These are phyloP conservation scores for Cuculus canorus DNA, from an alignment of 2,797 vertebrate species.

Conservation along the genomic window DNA sequence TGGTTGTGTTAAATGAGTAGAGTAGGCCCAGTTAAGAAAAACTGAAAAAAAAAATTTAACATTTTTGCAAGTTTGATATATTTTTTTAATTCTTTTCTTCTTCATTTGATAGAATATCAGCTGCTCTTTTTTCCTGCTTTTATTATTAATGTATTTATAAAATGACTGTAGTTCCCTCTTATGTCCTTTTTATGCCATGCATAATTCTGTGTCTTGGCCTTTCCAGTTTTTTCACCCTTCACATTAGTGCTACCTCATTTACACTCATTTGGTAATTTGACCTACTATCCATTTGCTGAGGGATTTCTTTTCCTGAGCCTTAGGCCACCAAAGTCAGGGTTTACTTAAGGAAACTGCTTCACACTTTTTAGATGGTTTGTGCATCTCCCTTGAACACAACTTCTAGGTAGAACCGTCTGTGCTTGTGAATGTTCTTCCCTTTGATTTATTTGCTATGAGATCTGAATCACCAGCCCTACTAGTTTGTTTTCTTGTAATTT, in stretches of 20 bases:
- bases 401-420: slow-evolving; percentile 1
- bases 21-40: not conserved
- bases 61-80: not conserved
- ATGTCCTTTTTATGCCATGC: not conserved
- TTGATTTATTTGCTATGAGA: slow-evolving; percentile 35
- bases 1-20: not conserved
- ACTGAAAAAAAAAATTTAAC: not conserved
- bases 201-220: not conserved
- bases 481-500: slow-evolving; percentile 37
- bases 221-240: not conserved
- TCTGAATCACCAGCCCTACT: slow-evolving; percentile 6
- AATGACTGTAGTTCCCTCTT: not conserved
- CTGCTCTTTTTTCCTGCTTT: not conserved
- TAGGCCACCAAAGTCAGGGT: not conserved
- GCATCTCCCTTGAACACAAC: not conserved
- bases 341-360: not conserved
- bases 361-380: not conserved
- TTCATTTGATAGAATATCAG: not conserved
- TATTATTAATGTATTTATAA: not conserved
- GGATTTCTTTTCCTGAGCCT: not conserved
- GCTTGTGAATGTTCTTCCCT: slow-evolving; percentile 9
- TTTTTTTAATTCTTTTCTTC: not conserved
- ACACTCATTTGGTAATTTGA: not conserved
- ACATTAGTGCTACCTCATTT: not conserved
- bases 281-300: not conserved